Evolutionary conservation across 2,888 invertebrate species (phyloP), one percentile per base, ranked within the genome.

Genomic region (Eupithecia abbreviata): DNA sequence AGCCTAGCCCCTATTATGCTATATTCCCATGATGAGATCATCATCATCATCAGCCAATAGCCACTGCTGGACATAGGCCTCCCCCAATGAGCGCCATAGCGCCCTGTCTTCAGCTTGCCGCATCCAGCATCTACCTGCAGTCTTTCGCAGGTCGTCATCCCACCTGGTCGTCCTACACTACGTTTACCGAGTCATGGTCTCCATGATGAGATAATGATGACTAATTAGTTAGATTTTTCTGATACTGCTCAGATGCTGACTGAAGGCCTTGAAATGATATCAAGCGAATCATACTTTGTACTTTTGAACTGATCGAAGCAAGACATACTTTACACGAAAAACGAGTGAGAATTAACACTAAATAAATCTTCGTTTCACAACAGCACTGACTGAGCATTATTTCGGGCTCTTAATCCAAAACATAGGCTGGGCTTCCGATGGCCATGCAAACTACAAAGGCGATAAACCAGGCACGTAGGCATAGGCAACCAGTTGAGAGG

Each of bases 1-100:
- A 30, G 68, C 47, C 47, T 45, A 68, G 68, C 47, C 45, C 4
- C 68, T 68, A 68, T 45, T 42, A 15, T 67, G 67, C 10, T 66
- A n/a, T 68, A 4, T 68, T 68, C 68, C 18, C 68, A 68, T 42
- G n/a, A 3, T 67, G 66, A 43, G 66, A 41, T 65, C 30, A 30
- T 30, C 30, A 30, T 30, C 30, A 30, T 30, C 30, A 30, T 30
- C 30, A 30, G 30, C 30, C 30, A 1, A 30, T 30, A 30, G 30
- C 30, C 30, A 30, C 30, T 30, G 30, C 30, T 30, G 30, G 30
- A 30, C 30, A 30, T 30, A 30, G 30, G 30, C 30, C 30, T 30
- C 30, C 30, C 30, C 30, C 30, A 30, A 30, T 30, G 30, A 30
- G 30, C 30, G 30, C 30, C 30, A 30, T 30, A 30, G 30, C 30